These are phyloP conservation scores for Eilema griseolum DNA, from an alignment of 2,888 invertebrate species.

Conservation along the genomic window DNA sequence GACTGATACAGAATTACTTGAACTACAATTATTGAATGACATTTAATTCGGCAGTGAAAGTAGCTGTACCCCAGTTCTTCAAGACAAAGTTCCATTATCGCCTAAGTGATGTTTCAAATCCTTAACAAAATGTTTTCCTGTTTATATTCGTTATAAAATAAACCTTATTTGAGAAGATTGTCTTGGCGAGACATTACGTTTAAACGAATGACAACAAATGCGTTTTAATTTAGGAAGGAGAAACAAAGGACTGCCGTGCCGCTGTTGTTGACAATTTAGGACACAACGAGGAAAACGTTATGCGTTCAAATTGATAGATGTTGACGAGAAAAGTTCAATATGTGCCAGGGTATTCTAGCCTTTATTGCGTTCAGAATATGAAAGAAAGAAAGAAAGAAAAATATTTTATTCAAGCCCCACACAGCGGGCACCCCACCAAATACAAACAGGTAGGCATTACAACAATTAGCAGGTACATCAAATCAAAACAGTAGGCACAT, in stretches of 20 bases:
- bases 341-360: conserved; percentile 6
- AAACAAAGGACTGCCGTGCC: not conserved
- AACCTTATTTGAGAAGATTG: not conserved
- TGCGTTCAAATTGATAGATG: conserved; percentile 45
- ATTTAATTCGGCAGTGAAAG: too few species aligned
- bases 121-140: not conserved
- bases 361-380: not conserved
- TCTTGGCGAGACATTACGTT: not conserved
- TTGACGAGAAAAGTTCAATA: conserved; percentile 28
- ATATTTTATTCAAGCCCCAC: too few species aligned
- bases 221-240: not conserved
- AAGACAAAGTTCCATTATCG: not conserved
- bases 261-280: conserved; percentile 15
- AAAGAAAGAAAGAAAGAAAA: too few species aligned
- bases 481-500: too few species aligned
- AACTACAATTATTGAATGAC: not conserved
- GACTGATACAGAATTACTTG: too few species aligned
- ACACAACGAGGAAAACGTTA: conserved; percentile 24
- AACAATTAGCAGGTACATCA: too few species aligned
- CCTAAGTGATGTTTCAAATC: not conserved
- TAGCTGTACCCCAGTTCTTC: not conserved
- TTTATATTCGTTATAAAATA: not conserved
- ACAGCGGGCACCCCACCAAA: too few species aligned
- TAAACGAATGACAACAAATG: not conserved
- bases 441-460: too few species aligned